Base-by-base conservation (phyloP, 2,797 vertebrate species). In the Uromys caudimaculatus region DNA sequence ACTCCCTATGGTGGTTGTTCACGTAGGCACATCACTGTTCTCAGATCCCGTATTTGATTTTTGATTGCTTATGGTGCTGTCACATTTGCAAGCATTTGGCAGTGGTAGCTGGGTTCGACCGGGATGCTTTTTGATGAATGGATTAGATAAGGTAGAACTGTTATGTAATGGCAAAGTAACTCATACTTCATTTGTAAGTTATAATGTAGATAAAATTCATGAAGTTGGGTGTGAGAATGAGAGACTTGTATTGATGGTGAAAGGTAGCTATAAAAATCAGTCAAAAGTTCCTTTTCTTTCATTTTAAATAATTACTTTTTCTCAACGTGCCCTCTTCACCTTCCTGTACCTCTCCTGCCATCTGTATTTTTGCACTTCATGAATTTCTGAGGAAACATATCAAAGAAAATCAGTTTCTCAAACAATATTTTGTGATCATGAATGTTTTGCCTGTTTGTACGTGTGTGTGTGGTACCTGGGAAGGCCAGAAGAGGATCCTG, bases 381-480 rank as follows among this genome's bases (percentile, higher is more conserved):
- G 83, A 47, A 85, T 96, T 94, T 94, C 78, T 87, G 6, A 52
- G 54, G 87, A 89, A 91, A 85, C 85, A 47, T 94, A n/a, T 64
- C 82, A 86, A 92, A 75, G 47, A 73, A 73, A 96, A 86, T 38
- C n/a, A 91, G 19, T 38, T 84, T 60, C 54, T 62, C 35, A 64
- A 85, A 67, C 7, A 35, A 13, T 67, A 35, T 50, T n/a, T 67
- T 50, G 60, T 67, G 12, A 44, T 24, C 21, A 52, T 52, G 12
- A 85, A 52, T 85, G 21, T 69, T 44, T 83, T 24, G 3, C 7
- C 32, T 69, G 62, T 44, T 50, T 67, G 19, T 67, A 24, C n/a
- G 62, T n/a, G 19, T 50, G 32, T n/a, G 21, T 8, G 5, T 64
- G 29, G 60, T 64, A 21, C 32, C 44, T 69, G 6, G n/a, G 21